Conservation (phyloP, 2,888 invertebrate species). For the Cartodere bifasciata region DNA sequence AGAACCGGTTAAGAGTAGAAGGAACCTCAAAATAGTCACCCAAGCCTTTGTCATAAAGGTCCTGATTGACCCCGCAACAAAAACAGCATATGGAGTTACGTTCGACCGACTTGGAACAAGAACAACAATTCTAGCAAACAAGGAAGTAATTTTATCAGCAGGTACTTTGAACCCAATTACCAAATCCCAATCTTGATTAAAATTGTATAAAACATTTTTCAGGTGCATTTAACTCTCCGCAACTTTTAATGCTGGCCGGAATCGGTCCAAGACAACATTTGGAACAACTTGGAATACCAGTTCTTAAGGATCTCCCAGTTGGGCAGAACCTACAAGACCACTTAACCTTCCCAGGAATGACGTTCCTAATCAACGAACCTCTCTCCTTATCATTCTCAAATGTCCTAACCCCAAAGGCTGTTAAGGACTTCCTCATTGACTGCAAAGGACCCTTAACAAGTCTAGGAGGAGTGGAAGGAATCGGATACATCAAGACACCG, state of each 20-base stretch:
- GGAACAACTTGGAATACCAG: background rate
- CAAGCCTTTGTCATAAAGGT: slow-evolving; percentile 44
- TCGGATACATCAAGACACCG: background rate
- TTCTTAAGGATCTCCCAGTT: background rate
- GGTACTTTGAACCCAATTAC: slow-evolving; percentile 68
- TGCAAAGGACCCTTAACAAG: slow-evolving; percentile 1
- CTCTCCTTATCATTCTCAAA: background rate
- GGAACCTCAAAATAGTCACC: slow-evolving; percentile 45
- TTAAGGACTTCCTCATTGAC: background rate
- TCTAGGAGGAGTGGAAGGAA: background rate
- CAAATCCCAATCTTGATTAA: no score
- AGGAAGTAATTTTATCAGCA: slow-evolving; percentile 44
- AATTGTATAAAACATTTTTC: no score
- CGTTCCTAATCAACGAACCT: background rate
- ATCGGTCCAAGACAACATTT: slow-evolving; percentile 2
- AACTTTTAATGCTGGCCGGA: slow-evolving; percentile 2
- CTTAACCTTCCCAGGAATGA: background rate
- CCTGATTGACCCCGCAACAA: slow-evolving; percentile 37
- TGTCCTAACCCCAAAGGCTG: background rate
- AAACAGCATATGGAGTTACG: slow-evolving; percentile 37
- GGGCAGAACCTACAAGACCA: background rate
- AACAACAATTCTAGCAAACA: slow-evolving; percentile 30
- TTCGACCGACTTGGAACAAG: slow-evolving; percentile 21
- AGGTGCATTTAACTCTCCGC: background rate
- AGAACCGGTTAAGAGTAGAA: slow-evolving; percentile 38